Percentiles rank a stretch among this genome's conserved stretches.
Evolutionary conservation across 2,797 vertebrate genomes (phyloP).

Genomic region (Fratercula arctica): DNA sequence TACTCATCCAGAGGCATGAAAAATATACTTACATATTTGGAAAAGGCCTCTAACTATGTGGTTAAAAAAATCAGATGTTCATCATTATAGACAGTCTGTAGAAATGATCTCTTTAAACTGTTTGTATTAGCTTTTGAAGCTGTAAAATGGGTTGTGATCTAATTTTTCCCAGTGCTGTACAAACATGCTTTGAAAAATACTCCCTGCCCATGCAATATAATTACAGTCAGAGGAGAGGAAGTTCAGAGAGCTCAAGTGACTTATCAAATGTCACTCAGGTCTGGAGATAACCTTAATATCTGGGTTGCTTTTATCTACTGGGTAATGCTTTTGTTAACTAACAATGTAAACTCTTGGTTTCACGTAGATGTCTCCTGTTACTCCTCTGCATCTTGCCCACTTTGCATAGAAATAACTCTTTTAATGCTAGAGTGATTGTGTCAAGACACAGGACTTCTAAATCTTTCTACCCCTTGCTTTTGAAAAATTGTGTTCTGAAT

Average conservation of each 20-base stretch:
- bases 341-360: neutral
- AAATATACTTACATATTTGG: neutral
- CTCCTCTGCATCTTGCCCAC: neutral
- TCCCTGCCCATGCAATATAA: neutral
- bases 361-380: neutral
- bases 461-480: neutral
- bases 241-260: neutral
- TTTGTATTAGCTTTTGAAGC: neutral
- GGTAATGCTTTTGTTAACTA: neutral
- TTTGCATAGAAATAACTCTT: neutral
- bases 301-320: neutral
- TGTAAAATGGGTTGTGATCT: neutral
- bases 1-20: neutral
- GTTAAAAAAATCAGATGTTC: neutral
- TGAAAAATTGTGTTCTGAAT: neutral
- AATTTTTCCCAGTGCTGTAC: neutral
- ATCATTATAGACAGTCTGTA: neutral
- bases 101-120: neutral
- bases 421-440: neutral
- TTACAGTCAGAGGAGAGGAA: neutral
- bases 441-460: neutral
- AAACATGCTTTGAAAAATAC: neutral
- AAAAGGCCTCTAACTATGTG: constrained; percentile 18
- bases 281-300: neutral
- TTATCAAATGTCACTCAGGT: neutral